Conservation (phyloP, 2,888 invertebrate species). For the Pachycephus smyrnensis region DNA sequence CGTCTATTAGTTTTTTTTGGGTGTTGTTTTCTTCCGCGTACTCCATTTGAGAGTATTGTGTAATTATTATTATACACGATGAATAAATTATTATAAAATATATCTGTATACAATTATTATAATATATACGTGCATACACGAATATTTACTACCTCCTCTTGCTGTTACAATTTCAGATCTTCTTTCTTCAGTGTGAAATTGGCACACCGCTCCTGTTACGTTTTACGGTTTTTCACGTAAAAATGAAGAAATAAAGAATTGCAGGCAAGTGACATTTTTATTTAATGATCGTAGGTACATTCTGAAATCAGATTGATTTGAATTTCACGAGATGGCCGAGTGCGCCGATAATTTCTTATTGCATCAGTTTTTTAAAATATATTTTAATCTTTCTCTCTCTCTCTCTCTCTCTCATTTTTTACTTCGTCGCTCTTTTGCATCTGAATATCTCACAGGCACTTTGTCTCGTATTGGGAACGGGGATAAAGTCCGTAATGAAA, state of each 20-base stretch:
- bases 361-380: slow-evolving; percentile 57
- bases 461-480: slow-evolving; percentile 48
- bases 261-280: slow-evolving; percentile 36
- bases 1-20: neutral
- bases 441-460: slow-evolving; percentile 61
- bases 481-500: slow-evolving; percentile 25
- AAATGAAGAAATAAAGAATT: neutral
- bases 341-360: slow-evolving; percentile 50
- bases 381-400: slow-evolving; percentile 27
- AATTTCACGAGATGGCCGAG: slow-evolving; percentile 37
- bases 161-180: too few species aligned
- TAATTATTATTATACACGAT: neutral
- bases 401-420: slow-evolving; percentile 21
- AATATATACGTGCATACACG: neutral
- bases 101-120: neutral
- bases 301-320: slow-evolving; percentile 50
- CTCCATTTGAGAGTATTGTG: neutral
- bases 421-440: slow-evolving; percentile 41
- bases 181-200: too few species aligned
- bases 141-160: neutral
- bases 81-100: neutral
- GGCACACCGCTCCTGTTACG: neutral
- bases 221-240: neutral
- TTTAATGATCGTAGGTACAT: slow-evolving; percentile 55
- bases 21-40: neutral